Conservation (phyloP, 2,888 invertebrate species). For the Encarsia formosa region DNA sequence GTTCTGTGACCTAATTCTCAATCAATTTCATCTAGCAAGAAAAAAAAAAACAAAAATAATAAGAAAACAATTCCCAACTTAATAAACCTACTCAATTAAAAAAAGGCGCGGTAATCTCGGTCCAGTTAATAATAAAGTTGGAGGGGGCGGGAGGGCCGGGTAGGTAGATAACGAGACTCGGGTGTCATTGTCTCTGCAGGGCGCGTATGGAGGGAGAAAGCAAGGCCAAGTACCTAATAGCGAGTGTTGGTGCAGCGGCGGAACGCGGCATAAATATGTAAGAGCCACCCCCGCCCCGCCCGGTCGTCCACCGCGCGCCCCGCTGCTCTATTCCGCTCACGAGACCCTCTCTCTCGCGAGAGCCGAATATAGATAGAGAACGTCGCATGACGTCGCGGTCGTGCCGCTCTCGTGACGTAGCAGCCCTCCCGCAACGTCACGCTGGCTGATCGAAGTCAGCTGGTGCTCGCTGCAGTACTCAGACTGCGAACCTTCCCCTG, state of each 20-base stretch:
- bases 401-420: conserved; percentile 37
- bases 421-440: conserved; percentile 41
- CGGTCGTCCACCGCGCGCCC: conserved; percentile 27
- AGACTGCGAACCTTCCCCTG: conserved; percentile 31
- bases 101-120: background rate
- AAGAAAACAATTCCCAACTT: too few relatives aligned
- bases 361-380: conserved; percentile 25
- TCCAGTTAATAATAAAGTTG: background rate
- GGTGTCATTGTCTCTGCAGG: background rate
- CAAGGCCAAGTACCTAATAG: conserved; percentile 22
- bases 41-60: too few relatives aligned
- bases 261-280: conserved; percentile 52
- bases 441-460: conserved; percentile 49
- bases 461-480: conserved; percentile 32
- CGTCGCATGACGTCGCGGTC: conserved; percentile 42
- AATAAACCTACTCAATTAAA: too few relatives aligned
- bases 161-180: background rate
- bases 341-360: conserved; percentile 40
- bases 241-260: conserved; percentile 41
- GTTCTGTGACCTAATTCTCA: too few relatives aligned
- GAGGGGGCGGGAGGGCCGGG: background rate
- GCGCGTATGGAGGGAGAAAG: conserved; percentile 13
- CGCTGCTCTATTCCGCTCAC: conserved; percentile 30
- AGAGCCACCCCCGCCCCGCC: conserved; percentile 48
- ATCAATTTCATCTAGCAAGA: too few relatives aligned